Conservation (phyloP, 1,140 invertebrate genomes). For the Drosophila micromelanica region DNA sequence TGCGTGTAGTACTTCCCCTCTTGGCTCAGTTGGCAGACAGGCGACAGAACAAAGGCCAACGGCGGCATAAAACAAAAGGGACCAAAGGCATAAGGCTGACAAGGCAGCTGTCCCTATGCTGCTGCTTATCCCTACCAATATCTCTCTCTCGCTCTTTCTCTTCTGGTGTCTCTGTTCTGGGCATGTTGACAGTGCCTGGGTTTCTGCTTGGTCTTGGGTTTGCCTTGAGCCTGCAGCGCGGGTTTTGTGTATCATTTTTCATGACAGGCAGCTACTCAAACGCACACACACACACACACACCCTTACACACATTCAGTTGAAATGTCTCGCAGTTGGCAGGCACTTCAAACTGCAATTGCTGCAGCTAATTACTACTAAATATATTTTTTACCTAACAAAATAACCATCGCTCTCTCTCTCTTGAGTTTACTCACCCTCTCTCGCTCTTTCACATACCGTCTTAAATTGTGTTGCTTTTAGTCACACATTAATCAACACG, state of each 20-base stretch:
- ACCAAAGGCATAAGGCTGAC: constrained; percentile 70
- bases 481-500: constrained; percentile 61
- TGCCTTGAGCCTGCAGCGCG: constrained; percentile 44
- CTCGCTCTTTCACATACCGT: neutral
- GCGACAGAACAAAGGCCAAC: constrained; percentile 70
- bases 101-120: constrained; percentile 62
- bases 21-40: constrained; percentile 45
- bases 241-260: constrained; percentile 78
- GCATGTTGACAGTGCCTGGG: constrained; percentile 8
- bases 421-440: neutral
- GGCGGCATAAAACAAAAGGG: constrained; percentile 80
- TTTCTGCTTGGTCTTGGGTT: constrained; percentile 6
- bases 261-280: constrained; percentile 59
- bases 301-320: constrained; percentile 18
- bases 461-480: constrained; percentile 30
- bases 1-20: constrained; percentile 31
- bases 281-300: constrained; percentile 10
- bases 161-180: constrained; percentile 2
- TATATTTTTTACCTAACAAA: constrained; percentile 22
- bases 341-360: constrained; percentile 77
- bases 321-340: constrained; percentile 64
- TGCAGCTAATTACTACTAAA: constrained; percentile 71
- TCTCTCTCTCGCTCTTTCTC: constrained; percentile 2
- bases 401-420: neutral
- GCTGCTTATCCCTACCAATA: neutral